phyloP scores from a whole-genome alignment of 2,113 vertebrate species.

The Tetrao urogallus region DNA sequence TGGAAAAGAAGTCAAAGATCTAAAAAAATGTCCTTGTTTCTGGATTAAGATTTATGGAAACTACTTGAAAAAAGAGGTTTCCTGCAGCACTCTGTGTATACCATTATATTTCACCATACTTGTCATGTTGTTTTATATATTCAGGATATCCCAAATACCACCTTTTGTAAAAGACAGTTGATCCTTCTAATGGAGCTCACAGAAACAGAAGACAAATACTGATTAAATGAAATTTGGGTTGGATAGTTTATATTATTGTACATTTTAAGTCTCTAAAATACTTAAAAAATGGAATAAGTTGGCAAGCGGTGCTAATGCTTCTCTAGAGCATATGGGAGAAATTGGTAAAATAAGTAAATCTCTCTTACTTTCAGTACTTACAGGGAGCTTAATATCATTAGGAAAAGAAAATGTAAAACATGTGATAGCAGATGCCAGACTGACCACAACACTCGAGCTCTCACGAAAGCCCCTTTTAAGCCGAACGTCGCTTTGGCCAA shows the following conservation, averaged over 20 bases:
- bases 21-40: background rate
- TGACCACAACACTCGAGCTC: constrained; percentile 38
- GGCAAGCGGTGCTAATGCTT: background rate
- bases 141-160: background rate
- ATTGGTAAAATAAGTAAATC: constrained; percentile 25
- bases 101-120: background rate
- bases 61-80: constrained; percentile 9
- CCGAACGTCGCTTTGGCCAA: background rate
- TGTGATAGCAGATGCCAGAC: constrained; percentile 48
- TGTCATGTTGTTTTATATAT: background rate
- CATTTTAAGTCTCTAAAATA: background rate
- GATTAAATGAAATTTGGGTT: background rate
- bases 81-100: background rate
- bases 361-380: constrained; percentile 12
- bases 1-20: background rate
- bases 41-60: constrained; percentile 45
- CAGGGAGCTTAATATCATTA: constrained; percentile 46
- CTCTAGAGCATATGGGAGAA: background rate
- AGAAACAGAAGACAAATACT: background rate
- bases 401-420: constrained; percentile 57
- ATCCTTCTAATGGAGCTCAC: background rate
- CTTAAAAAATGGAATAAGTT: background rate
- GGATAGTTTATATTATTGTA: background rate
- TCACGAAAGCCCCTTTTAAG: constrained; percentile 43
- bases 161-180: background rate